Base-by-base conservation (phyloP, 2,888 invertebrate species). In the Yponomeuta malinellus region DNA sequence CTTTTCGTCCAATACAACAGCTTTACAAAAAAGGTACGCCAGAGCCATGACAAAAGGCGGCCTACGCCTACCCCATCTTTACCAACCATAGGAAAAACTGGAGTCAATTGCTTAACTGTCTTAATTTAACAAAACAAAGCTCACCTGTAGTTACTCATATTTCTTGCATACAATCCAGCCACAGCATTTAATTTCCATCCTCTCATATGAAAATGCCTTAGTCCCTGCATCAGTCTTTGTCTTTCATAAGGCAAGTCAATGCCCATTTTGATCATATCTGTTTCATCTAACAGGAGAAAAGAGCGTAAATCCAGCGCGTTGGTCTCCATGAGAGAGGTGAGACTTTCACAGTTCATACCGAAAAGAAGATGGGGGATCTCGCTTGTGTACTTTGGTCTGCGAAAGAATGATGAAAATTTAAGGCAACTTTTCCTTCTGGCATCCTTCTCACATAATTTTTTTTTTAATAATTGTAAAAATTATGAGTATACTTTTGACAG, bases 161-260 rank as follows among this genome's bases (percentile, higher is more conserved):
- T 89, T 75, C 81, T 73, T 74, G 91, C 82, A 81, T 89, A 78
- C 78, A 93, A 74, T 10, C 91, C 92, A 1, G 87, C 83, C 0
- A 92, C 91, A 8, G 91, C 81, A 72, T 86, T 85, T 1, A 91
- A 74, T 77, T 89, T 93, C 93, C 94, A 95, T 1, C 90, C 86
- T 74, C 90, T 89, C 72, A 83, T 87, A 76, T 95, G 95, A 78
- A 95, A 95, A 74, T 88, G 91, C 70, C 92, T 86, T 68, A 95
- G 78, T 0, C 93, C 93, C 59, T 83, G 78, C 71, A 89, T 79
- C 73, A 95, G 88, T 77, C 93, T 88, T 73, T 93, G 90, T 73
- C 94, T 87, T 77, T 95, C 94, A 74, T 91, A 93, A 1, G 93
- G 93, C 83, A 95, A 88, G 4, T 90, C 84, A 29, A 95, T 88